A percentile compares a stretch with the other conserved stretches of the same genome.
phyloP scores from a whole-genome alignment of 1,140 invertebrate genomes.

The Paraescarpia echinospica region DNA sequence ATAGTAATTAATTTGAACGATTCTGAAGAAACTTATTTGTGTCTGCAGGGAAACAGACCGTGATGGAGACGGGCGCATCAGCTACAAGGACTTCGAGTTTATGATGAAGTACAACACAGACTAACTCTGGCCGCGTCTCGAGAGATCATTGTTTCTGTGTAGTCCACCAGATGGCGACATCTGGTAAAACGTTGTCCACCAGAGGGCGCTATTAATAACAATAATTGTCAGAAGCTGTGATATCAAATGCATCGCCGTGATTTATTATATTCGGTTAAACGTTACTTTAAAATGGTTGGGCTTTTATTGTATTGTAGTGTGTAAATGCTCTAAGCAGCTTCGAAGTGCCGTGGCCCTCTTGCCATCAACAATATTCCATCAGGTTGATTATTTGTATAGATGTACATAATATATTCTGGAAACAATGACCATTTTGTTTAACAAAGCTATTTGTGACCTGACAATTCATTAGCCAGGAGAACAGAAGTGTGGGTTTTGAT shows the following conservation, averaged over 20 bases:
- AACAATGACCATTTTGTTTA: too few species aligned
- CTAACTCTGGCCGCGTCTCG: neutral
- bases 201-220: neutral
- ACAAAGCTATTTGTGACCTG: too few species aligned
- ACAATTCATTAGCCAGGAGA: too few species aligned
- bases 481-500: too few species aligned
- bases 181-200: neutral
- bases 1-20: neutral
- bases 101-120: conserved; percentile 53
- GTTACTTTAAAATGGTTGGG: too few species aligned
- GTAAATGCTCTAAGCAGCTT: too few species aligned
- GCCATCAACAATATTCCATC: too few species aligned
- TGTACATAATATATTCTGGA: too few species aligned
- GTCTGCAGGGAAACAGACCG: conserved; percentile 51
- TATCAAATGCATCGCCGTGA: neutral
- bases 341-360: too few species aligned
- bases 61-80: conserved; percentile 56
- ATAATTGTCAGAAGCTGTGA: neutral
- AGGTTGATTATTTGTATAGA: too few species aligned
- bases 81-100: conserved; percentile 58
- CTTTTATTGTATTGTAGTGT: too few species aligned
- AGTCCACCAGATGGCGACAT: neutral
- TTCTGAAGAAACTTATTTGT: neutral
- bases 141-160: neutral
- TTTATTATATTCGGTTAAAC: too few species aligned